Base-by-base conservation (phyloP, 2,797 vertebrate genomes). In the Centropyge bicolor region DNA sequence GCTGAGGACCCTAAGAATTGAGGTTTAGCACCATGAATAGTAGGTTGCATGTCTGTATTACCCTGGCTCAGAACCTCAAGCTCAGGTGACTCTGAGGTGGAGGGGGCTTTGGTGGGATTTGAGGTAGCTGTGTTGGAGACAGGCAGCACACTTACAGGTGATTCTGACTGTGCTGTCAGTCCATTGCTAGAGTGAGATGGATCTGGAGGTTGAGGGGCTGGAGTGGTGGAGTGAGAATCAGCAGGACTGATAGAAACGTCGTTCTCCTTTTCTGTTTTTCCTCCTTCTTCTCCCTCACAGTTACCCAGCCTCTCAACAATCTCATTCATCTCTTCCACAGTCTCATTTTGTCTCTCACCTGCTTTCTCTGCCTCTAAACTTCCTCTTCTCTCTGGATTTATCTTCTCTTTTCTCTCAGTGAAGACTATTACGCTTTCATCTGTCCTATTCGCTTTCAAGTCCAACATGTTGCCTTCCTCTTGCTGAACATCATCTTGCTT, bases 91-190 rank as follows among this genome's bases (percentile, higher is more conserved):
- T 86, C 79, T 76, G 84, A 88, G 69, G 74, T 75, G 68, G 80
- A 62, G 24, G 76, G 83, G 84, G 85, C 83, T 93, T 92, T 91
- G 90, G 88, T 88, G 82, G 88, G 69, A 55, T 82, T 84, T 94
- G 94, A 95, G 94, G 94, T 94, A 94, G 93, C 88, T 88, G 82
- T 68, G 88, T 90, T 91, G 73, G 80, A 84, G 80, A 88, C 81
- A 72, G 70, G 79, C 74, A 80, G 67, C 78, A 82, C 91, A 46
- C 75, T 70, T 61, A 74, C 67, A 76, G 83, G 56, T 31, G 84
- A 78, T 67, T 80, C 77, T 51, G 82, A 70, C 80, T 77, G 79
- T 49, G 60, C 40, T 48, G 76, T 72, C 71, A 69, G 82, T 62
- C 36, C 66, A 31, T 74, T 65, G 27, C 81, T 82, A 75, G 83